Conservation (phyloP, 2,888 invertebrate species). For the Sminthurides aquaticus region DNA sequence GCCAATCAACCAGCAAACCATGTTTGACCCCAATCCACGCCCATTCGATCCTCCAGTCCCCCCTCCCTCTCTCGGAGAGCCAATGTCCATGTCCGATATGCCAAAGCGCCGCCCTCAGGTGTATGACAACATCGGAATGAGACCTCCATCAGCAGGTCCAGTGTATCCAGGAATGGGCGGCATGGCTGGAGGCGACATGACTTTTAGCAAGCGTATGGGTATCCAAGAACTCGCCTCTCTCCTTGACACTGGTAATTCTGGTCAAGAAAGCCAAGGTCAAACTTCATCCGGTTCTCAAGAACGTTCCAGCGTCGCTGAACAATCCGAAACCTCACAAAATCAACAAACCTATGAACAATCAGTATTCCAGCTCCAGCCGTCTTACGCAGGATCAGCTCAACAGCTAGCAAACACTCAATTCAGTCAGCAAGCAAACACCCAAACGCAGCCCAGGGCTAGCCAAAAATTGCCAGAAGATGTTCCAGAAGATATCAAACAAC, state of each 20-base stretch:
- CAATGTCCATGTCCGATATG: not conserved
- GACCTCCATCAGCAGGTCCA: conserved; percentile 10
- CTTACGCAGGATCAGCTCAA: conserved; percentile 1
- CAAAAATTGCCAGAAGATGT: conserved; percentile 68
- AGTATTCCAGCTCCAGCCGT: conserved; percentile 4
- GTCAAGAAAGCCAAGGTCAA: not conserved
- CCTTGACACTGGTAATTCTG: conserved; percentile 12
- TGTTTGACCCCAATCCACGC: conserved; percentile 12
- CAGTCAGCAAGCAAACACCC: not conserved
- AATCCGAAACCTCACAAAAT: too few species aligned
- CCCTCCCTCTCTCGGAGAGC: not conserved
- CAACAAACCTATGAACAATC: not conserved
- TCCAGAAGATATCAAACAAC: conserved; percentile 75
- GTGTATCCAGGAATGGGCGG: conserved; percentile 10
- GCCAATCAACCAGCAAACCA: conserved; percentile 1
- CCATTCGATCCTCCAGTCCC: conserved; percentile 7
- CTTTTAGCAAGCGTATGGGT: conserved; percentile 21
- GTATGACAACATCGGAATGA: conserved; percentile 21
- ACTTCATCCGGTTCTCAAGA: not conserved
- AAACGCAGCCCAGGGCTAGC: not conserved
- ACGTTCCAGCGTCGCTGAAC: not conserved
- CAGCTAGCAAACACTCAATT: conserved; percentile 15
- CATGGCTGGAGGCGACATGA: not conserved
- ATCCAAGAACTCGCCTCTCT: conserved; percentile 13
- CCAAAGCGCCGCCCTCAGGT: not conserved